Base-by-base conservation (phyloP, 2,888 invertebrate genomes). In the Incurvaria masculella region DNA sequence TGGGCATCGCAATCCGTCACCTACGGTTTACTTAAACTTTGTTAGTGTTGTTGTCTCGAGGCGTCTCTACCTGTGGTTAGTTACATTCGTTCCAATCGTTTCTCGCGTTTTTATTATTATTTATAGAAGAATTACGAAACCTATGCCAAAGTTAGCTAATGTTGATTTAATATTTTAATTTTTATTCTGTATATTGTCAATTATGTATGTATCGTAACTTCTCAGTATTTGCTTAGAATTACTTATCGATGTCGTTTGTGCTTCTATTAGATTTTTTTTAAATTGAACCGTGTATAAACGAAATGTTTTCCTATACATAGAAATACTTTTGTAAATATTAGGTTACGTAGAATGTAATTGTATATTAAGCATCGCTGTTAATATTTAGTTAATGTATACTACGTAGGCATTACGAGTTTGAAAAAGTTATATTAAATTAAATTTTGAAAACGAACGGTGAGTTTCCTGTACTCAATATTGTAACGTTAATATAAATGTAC, bases 111-210 rank as follows among this genome's bases (percentile, higher is more conserved):
- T 76, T 74, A 40, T 70, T 39, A 39, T 39, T 69, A 66, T 70
- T 71, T 66, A 64, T 71, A 67, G 64, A 68, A 68, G 62, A 68
- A 66, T 66, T 68, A 44, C 72, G 66, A 75, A 78, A 74, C 74
- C 68, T 75, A 79, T 79, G 78, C 78, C 78, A 79, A 79, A 79
- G 78, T 74, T 78, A 78, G 75, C 72, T 74, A 45, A 74, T 68
- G 72, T 76, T 78, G 75, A 72, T 71, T 75, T 71, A 68, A 68
- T 61, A 63, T 62, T 71, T 74, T 73, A 75, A 66, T 69, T 68
- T n/a, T 62, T 72, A 72, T 68, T 62, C 16, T 78, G 74, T 78
- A 76, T 75, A 78, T 69, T 71, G 79, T 78, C 78, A 78, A 78
- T 78, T 78, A 76, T 41, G 41, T 41, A 17, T 6, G 5, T 39